phyloP scores from a whole-genome alignment of 2,797 vertebrate species.

The Pangasius mekongensis region DNA sequence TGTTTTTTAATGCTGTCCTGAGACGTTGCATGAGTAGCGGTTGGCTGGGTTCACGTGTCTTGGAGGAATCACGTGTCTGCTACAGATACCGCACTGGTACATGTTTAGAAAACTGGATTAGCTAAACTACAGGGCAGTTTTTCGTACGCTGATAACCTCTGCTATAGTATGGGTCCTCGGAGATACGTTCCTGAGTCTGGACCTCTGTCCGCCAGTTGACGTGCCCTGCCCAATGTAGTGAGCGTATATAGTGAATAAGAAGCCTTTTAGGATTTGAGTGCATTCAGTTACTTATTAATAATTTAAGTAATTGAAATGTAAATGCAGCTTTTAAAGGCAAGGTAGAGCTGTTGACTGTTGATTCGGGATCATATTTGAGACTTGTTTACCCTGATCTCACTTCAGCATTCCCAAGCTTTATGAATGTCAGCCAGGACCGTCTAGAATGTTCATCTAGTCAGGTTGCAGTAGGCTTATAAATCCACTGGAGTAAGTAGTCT shows the following conservation, averaged over 20 bases:
- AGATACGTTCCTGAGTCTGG: background rate
- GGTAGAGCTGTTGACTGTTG: background rate
- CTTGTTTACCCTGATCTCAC: background rate
- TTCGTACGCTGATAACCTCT: background rate
- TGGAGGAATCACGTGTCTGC: background rate
- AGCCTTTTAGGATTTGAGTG: background rate
- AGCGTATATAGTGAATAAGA: background rate
- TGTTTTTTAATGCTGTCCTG: background rate
- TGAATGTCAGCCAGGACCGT: background rate
- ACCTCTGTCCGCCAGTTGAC: background rate
- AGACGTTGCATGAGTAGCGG: background rate
- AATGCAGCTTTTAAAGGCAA: background rate
- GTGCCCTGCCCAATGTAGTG: background rate
- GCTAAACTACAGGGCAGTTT: background rate
- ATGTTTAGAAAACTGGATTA: background rate
- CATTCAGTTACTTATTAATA: background rate
- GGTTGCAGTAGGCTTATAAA: background rate
- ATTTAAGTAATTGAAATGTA: background rate
- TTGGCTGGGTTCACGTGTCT: background rate
- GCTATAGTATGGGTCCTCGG: background rate
- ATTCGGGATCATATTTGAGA: slow-evolving; percentile 7
- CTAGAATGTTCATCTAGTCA: slow-evolving; percentile 2
- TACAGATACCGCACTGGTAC: background rate
- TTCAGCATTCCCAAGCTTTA: slow-evolving; percentile 3
- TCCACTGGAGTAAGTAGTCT: background rate